Conservation (phyloP, 2,113 vertebrate species). For the Python bivittatus region DNA sequence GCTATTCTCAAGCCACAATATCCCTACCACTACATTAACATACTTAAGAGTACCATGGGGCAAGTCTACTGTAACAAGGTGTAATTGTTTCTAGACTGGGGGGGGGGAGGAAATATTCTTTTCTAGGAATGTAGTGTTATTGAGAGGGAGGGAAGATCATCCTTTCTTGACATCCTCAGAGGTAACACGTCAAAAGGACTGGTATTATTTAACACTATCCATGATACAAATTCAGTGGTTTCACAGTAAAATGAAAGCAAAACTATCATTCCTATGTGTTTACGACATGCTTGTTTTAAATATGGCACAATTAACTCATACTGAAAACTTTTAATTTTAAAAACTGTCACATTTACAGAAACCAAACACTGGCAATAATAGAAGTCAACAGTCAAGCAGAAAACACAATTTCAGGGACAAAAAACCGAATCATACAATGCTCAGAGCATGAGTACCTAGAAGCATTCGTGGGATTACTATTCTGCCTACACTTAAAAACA, state of each 20-base stretch:
- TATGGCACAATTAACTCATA: neutral
- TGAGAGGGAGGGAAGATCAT: neutral
- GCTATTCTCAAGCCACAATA: neutral
- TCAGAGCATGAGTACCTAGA: neutral
- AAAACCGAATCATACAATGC: neutral
- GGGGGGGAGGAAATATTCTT: neutral
- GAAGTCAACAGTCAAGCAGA: constrained; percentile 14
- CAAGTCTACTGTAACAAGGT: neutral
- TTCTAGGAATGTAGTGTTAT: neutral
- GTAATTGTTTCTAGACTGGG: neutral
- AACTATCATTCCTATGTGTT: neutral
- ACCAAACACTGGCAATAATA: neutral
- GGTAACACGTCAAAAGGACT: neutral
- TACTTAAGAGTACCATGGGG: neutral
- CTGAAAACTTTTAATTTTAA: neutral
- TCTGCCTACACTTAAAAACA: neutral
- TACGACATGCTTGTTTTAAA: neutral
- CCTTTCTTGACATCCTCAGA: neutral
- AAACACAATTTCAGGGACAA: neutral
- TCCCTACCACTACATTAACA: neutral
- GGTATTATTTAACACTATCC: neutral
- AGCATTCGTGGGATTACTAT: neutral
- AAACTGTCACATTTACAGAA: constrained; percentile 19
- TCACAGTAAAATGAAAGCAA: neutral
- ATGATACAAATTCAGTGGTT: neutral